These are phyloP conservation scores for Leuciscus idus DNA, from an alignment of 2,113 vertebrate genomes.

Conservation along the genomic window DNA sequence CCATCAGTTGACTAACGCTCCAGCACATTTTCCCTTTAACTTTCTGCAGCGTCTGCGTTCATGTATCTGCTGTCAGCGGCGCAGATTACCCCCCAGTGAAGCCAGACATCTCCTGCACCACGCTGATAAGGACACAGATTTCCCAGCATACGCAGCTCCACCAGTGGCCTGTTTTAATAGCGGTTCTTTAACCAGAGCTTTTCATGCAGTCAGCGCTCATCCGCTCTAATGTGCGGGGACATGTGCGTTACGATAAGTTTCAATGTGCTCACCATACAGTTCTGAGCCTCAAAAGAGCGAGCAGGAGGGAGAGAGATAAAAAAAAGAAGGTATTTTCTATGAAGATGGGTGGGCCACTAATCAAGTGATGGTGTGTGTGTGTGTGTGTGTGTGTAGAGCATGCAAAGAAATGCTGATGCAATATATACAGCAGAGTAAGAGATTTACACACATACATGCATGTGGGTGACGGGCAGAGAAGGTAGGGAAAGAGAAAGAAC, in stretches of 20 bases:
- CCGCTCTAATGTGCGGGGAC: slow-evolving; percentile 24
- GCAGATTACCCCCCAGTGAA: slow-evolving; percentile 72
- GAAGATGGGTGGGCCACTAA: slow-evolving; percentile 17
- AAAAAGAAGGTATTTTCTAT: neutral
- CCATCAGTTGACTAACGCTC: slow-evolving; percentile 58
- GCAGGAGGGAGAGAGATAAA: neutral
- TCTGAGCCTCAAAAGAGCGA: neutral
- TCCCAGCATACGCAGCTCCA: slow-evolving; percentile 18
- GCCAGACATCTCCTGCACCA: slow-evolving; percentile 70
- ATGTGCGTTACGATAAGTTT: slow-evolving; percentile 37
- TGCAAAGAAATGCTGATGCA: slow-evolving; percentile 27
- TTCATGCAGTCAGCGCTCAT: slow-evolving; percentile 32
- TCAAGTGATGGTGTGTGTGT: neutral
- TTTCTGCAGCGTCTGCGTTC: slow-evolving; percentile 46
- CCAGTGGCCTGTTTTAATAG: slow-evolving; percentile 37
- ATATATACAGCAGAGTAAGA: neutral
- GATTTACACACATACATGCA: neutral
- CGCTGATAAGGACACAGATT: slow-evolving; percentile 72
- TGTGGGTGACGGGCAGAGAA: neutral
- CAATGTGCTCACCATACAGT: slow-evolving; percentile 4
- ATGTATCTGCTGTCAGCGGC: slow-evolving; percentile 56
- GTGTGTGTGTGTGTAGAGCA: slow-evolving; percentile 3
- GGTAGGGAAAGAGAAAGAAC: neutral
- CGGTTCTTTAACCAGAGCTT: slow-evolving; percentile 17
- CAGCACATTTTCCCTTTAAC: slow-evolving; percentile 67